phyloP scores from a whole-genome alignment of 1,140 invertebrate species.

The Schlechtendalia chinensis region DNA sequence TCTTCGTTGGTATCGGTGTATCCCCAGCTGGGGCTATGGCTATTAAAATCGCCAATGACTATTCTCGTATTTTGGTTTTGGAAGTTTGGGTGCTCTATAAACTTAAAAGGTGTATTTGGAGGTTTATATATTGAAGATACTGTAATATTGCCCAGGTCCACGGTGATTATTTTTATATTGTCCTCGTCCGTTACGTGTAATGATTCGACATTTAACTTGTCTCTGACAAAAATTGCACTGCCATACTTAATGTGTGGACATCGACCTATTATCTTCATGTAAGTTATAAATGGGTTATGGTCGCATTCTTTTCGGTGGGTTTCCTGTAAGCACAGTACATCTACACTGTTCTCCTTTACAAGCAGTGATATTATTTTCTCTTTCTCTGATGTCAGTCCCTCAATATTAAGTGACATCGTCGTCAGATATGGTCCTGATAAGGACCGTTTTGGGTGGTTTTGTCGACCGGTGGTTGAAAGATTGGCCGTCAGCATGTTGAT shows the following conservation, averaged over 20 bases:
- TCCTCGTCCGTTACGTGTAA: slow-evolving; percentile 12
- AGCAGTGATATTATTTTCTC: slow-evolving; percentile 21
- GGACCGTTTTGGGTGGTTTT: slow-evolving; percentile 22
- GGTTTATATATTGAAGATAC: no score
- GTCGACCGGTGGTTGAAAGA: slow-evolving; percentile 24
- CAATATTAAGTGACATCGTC: slow-evolving; percentile 45
- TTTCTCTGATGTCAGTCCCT: slow-evolving; percentile 39
- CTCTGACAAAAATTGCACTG: slow-evolving; percentile 17
- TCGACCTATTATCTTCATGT: slow-evolving; percentile 24
- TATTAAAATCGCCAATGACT: slow-evolving; percentile 24
- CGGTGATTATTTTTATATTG: slow-evolving; percentile 43
- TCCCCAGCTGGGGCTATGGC: slow-evolving; percentile 38
- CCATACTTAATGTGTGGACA: slow-evolving; percentile 1
- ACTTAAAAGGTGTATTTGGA: slow-evolving; percentile 32
- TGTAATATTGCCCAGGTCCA: slow-evolving; percentile 23
- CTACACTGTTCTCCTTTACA: slow-evolving; percentile 4
- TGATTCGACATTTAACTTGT: slow-evolving; percentile 27
- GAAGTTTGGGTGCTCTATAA: slow-evolving; percentile 40
- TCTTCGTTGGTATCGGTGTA: slow-evolving; percentile 32
- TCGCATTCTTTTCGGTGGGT: slow-evolving; percentile 23
- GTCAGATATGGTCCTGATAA: no score
- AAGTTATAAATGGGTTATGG: slow-evolving; percentile 33
- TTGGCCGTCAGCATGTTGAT: slow-evolving; percentile 19
- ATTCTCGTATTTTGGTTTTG: slow-evolving; percentile 30
- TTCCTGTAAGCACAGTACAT: slow-evolving; percentile 43